A percentile compares a stretch with the other conserved stretches of the same genome.
Conservation (phyloP, 2,888 invertebrate species). For the Laothoe populi region DNA sequence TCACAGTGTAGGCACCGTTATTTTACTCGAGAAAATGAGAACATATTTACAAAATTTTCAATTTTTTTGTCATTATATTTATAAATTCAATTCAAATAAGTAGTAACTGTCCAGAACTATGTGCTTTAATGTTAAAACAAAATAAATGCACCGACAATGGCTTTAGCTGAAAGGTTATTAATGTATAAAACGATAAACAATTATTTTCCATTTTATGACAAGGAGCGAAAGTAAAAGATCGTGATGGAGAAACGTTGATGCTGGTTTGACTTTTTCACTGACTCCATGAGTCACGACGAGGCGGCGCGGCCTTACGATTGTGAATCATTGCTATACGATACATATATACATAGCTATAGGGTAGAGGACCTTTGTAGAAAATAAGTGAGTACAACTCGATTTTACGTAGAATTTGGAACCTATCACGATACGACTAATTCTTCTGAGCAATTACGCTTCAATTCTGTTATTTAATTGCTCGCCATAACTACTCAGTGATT, state of each 20-base stretch:
- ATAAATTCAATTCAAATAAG: neutral
- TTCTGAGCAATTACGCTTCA: conserved; percentile 20
- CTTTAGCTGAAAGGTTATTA: neutral
- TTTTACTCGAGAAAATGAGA: conserved; percentile 7
- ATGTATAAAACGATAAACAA: neutral
- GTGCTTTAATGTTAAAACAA: neutral
- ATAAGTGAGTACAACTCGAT: conserved; percentile 47
- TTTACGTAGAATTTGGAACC: conserved; percentile 58
- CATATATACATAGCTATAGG: neutral
- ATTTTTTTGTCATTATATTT: neutral
- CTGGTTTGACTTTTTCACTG: conserved; percentile 51
- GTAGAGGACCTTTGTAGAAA: conserved; percentile 35
- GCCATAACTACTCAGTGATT: neutral
- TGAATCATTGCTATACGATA: conserved; percentile 43
- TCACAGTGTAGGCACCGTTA: conserved; percentile 7
- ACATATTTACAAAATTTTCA: conserved; percentile 3
- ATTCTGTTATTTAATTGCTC: conserved; percentile 7
- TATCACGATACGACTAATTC: conserved; percentile 46
- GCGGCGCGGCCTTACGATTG: conserved; percentile 30
- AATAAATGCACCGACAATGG: neutral
- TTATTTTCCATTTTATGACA: conserved; percentile 27
- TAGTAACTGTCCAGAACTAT: neutral
- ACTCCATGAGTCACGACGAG: conserved; percentile 49
- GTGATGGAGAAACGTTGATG: conserved; percentile 42
- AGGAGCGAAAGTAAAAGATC: conserved; percentile 36